phyloP scores from a whole-genome alignment of 2,888 invertebrate species.

The Hyles lineata region DNA sequence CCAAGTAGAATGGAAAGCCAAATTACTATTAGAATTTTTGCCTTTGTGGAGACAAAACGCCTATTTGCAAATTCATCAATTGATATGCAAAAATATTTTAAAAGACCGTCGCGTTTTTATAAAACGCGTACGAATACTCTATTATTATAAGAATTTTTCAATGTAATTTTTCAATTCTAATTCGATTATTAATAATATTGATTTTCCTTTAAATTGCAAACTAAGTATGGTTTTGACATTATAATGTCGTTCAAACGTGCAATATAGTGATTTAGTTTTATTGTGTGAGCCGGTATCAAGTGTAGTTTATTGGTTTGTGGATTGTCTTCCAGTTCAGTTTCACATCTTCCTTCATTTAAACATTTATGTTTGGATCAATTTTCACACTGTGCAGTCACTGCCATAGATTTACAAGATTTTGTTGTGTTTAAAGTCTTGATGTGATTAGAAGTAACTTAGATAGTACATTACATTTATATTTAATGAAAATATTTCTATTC shows the following conservation, averaged over 20 bases:
- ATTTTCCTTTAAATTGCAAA: slow-evolving; percentile 2
- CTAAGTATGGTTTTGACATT: neutral
- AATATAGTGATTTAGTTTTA: slow-evolving; percentile 39
- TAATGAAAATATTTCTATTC: slow-evolving; percentile 27
- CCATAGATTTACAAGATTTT: slow-evolving; percentile 23
- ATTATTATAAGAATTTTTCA: neutral
- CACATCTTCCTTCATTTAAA: neutral
- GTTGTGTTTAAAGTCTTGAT: slow-evolving; percentile 9
- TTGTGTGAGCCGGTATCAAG: neutral
- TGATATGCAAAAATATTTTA: neutral
- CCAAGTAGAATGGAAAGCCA: slow-evolving; percentile 19
- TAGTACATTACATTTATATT: slow-evolving; percentile 25
- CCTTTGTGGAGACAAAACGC: slow-evolving; percentile 7
- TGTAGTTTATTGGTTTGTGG: neutral
- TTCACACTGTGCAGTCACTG: slow-evolving; percentile 14
- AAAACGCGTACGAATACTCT: slow-evolving; percentile 15
- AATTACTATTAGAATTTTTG: slow-evolving; percentile 1
- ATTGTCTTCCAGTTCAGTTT: slow-evolving; percentile 27
- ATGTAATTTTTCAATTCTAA: slow-evolving; percentile 30
- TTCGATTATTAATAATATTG: neutral
- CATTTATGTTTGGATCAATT: neutral
- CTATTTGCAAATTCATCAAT: neutral
- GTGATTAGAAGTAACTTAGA: slow-evolving; percentile 24
- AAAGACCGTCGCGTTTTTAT: slow-evolving; percentile 16
- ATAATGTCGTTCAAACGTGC: slow-evolving; percentile 37